A percentile compares a stretch with the other conserved stretches of the same genome.
These are phyloP conservation scores for Calliphora vicina DNA, from an alignment of 1,140 invertebrate genomes.

Conservation along the genomic window DNA sequence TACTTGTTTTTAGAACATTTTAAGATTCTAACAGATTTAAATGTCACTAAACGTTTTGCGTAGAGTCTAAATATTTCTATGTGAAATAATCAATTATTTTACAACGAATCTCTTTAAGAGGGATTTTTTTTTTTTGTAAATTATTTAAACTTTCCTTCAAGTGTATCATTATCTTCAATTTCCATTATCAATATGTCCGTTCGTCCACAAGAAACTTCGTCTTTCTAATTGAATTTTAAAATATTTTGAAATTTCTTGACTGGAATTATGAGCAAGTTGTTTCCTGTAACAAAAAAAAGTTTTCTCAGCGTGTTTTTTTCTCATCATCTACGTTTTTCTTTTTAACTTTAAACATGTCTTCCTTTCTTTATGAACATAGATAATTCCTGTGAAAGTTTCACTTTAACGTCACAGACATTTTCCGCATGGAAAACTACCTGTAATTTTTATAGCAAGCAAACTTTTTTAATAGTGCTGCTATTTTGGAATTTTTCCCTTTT, in stretches of 20 bases:
- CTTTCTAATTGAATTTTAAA: slow-evolving; percentile 2
- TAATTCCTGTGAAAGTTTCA: neutral
- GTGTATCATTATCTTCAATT: neutral
- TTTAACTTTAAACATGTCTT: neutral
- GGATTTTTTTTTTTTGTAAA: neutral
- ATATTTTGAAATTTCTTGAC: neutral
- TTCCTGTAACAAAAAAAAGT: neutral
- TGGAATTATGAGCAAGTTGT: neutral
- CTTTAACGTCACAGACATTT: slow-evolving; percentile 9
- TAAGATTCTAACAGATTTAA: no score
- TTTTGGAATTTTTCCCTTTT: neutral
- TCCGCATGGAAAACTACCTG: slow-evolving; percentile 15
- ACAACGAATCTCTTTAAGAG: no score
- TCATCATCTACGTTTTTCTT: neutral
- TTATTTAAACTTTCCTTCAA: neutral
- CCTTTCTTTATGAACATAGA: neutral
- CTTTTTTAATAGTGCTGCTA: neutral
- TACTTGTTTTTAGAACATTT: no score
- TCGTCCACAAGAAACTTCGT: neutral
- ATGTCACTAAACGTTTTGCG: no score
- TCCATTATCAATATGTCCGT: neutral
- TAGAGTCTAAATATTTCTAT: no score
- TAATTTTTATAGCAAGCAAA: neutral
- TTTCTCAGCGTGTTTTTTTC: neutral
- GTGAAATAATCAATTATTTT: no score